phyloP scores from a whole-genome alignment of 2,113 vertebrate species.

The Anolis carolinensis region DNA sequence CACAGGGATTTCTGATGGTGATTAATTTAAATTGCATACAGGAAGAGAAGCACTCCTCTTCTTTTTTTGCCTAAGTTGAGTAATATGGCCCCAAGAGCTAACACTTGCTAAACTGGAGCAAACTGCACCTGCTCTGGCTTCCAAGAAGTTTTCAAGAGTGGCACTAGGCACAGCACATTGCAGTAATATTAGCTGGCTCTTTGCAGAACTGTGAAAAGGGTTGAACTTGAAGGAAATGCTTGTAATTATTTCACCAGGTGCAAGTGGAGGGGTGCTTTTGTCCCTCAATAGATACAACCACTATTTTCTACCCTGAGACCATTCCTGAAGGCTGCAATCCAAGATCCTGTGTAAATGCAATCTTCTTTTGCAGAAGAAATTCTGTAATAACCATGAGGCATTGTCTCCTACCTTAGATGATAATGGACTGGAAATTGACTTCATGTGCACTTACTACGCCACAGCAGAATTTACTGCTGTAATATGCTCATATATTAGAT shows the following conservation, averaged over 20 bases:
- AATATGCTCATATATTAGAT: background rate
- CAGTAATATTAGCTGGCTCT: background rate
- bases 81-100: background rate
- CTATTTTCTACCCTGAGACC: background rate
- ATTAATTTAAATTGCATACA: background rate
- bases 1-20: background rate
- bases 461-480: background rate
- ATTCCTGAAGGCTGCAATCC: background rate
- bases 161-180: background rate
- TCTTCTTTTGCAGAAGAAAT: background rate
- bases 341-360: background rate
- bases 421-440: background rate
- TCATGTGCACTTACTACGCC: background rate
- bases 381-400: background rate
- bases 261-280: background rate
- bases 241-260: background rate
- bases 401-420: background rate
- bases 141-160: constrained; percentile 13
- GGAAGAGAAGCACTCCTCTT: constrained; percentile 4
- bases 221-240: background rate
- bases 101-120: background rate
- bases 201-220: background rate
- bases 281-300: background rate
- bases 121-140: constrained; percentile 26
- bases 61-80: constrained; percentile 21